Percentiles rank a stretch among this genome's conserved stretches.
These are phyloP conservation scores for Uloborus plumipes DNA, from an alignment of 2,888 invertebrate genomes.

Conservation along the genomic window DNA sequence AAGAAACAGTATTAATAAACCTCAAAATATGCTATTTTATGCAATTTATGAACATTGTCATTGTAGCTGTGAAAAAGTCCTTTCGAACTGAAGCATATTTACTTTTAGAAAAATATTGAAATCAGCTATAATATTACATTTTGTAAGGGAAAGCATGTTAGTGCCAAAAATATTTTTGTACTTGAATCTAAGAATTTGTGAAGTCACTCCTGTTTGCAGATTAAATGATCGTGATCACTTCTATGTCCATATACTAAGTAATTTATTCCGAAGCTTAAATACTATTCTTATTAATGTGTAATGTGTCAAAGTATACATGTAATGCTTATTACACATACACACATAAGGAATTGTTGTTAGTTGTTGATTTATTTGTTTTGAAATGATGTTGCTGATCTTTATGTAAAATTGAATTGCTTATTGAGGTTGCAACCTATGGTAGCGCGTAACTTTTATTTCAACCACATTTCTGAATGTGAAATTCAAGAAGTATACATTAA, in stretches of 20 bases:
- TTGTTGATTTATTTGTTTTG: constrained; percentile 23
- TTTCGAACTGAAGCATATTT: no score
- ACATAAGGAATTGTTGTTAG: constrained; percentile 11
- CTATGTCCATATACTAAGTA: neutral
- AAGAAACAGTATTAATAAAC: no score
- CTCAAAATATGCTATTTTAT: no score
- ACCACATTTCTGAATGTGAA: constrained; percentile 9
- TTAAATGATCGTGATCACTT: neutral
- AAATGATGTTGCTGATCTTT: constrained; percentile 27
- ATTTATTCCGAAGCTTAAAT: constrained; percentile 8
- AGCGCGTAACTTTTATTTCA: constrained; percentile 26
- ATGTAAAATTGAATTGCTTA: constrained; percentile 39
- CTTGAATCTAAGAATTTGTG: neutral
- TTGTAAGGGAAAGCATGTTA: no score
- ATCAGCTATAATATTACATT: no score
- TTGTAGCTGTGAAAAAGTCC: no score
- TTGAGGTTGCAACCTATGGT: constrained; percentile 42
- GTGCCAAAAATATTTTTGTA: constrained; percentile 4
- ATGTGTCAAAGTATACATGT: neutral
- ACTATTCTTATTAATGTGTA: neutral
- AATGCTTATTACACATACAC: constrained; percentile 4
- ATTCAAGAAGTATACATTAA: neutral
- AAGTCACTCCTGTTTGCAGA: constrained; percentile 2
- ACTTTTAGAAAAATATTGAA: no score
- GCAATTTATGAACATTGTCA: no score